phyloP scores from a whole-genome alignment of 64 coral and sea anemone species.

The Hydrozoanthus tunicans region DNA sequence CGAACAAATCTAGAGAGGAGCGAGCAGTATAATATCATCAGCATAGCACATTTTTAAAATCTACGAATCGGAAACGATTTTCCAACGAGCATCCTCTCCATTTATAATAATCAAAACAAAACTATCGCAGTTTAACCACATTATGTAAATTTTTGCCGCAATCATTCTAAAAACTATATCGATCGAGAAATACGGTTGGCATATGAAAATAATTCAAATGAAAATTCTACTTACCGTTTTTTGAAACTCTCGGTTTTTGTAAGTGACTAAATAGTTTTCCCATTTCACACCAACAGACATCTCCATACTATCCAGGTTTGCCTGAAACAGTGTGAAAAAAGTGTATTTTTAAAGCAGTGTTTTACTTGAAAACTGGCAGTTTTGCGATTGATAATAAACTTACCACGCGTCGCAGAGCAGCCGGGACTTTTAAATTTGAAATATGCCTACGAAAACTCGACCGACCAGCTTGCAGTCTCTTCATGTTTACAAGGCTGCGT shows the following conservation, averaged over 20 bases:
- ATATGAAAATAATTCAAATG: not conserved
- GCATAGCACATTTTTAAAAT: not conserved
- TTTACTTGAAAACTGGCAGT: not conserved
- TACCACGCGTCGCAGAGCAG: conserved; percentile 37
- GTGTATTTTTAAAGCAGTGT: not conserved
- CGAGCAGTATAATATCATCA: not conserved
- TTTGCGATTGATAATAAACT: not conserved
- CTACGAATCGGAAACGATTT: conserved; percentile 12
- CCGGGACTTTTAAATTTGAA: conserved; percentile 40
- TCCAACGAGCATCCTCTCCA: not conserved
- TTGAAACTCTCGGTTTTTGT: conserved; percentile 92
- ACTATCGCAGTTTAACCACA: not conserved
- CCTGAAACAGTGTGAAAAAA: conserved; percentile 39
- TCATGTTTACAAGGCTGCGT: not conserved
- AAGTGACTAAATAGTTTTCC: conserved; percentile 91
- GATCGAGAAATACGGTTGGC: not conserved
- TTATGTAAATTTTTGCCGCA: conserved; percentile 40
- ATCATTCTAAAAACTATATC: conserved; percentile 5
- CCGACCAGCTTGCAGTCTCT: conserved; percentile 25
- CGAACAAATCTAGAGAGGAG: not conserved
- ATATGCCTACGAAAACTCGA: conserved; percentile 46
- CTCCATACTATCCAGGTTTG: conserved; percentile 73
- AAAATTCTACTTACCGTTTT: conserved; percentile 68
- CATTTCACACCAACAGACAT: conserved; percentile 88
- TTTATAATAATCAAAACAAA: not conserved